These are phyloP conservation scores for Tangachromis dhanisi DNA, from an alignment of 2,113 vertebrate species.

Conservation along the genomic window DNA sequence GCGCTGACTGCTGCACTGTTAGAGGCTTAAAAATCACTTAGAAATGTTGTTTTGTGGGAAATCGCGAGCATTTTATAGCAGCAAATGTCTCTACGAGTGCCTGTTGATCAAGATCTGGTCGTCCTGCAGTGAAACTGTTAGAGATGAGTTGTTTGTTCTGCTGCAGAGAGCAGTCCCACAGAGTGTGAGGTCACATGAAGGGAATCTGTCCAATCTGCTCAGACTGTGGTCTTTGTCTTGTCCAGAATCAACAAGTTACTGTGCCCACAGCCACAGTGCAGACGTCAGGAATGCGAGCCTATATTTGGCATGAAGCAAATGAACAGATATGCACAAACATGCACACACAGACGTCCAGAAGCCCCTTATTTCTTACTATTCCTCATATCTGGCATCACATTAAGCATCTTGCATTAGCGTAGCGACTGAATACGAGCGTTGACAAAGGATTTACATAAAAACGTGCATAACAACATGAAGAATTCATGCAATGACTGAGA, in stretches of 20 bases:
- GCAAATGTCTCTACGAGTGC: background rate
- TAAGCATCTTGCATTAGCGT: background rate
- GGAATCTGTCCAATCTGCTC: constrained; percentile 10
- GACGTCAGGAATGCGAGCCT: constrained; percentile 31
- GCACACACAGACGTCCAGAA: background rate
- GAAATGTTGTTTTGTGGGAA: background rate
- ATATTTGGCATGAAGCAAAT: background rate
- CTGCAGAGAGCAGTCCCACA: background rate
- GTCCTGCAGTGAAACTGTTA: background rate
- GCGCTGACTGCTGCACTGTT: background rate
- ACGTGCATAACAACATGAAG: background rate
- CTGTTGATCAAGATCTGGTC: background rate
- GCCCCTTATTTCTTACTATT: background rate
- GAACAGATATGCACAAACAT: background rate
- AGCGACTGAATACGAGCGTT: background rate
- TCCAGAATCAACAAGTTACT: constrained; percentile 15
- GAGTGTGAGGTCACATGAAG: constrained; percentile 34
- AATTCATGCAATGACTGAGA: background rate
- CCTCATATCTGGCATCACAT: background rate
- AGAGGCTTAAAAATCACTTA: background rate
- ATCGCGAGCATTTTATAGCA: background rate
- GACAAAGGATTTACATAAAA: background rate
- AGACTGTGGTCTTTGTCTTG: constrained; percentile 52
- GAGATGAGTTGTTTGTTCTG: constrained; percentile 26
- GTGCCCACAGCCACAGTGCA: background rate